Conservation (phyloP, 2,113 vertebrate genomes). For the Brienomyrus brachyistius region DNA sequence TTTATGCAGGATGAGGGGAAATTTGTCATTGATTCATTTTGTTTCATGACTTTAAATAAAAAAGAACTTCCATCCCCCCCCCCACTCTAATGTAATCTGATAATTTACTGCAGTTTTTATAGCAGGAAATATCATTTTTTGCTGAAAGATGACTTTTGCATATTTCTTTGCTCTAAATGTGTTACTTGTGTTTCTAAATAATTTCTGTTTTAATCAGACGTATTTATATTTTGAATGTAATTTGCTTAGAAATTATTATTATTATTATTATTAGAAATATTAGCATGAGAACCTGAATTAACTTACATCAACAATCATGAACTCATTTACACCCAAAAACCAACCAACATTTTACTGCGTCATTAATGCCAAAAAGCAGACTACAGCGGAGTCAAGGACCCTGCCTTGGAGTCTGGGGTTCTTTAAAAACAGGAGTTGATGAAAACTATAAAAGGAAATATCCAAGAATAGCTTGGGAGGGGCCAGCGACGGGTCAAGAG, state of each 20-base stretch:
- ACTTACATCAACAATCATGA: neutral
- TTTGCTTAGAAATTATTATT: neutral
- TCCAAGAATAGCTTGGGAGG: conserved; percentile 26
- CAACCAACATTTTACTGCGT: neutral
- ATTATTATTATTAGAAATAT: neutral
- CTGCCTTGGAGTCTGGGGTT: conserved; percentile 10
- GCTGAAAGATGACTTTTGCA: neutral
- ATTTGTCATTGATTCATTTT: neutral
- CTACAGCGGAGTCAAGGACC: neutral
- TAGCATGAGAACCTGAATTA: neutral
- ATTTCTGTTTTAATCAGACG: neutral
- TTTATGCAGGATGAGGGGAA: neutral
- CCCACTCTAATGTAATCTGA: neutral
- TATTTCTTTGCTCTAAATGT: neutral
- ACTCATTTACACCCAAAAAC: neutral
- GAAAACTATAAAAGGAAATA: conserved; percentile 29
- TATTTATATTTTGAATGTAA: neutral
- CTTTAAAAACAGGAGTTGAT: conserved; percentile 17
- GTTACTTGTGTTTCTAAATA: neutral
- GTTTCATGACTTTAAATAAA: neutral
- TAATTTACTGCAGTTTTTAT: neutral
- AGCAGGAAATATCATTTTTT: neutral
- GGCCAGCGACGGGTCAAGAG: conserved; percentile 6
- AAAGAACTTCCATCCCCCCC: neutral
- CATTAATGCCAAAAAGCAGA: neutral